phyloP scores from a whole-genome alignment of 2,888 invertebrate species.

The Lasioglossum figueresi region DNA sequence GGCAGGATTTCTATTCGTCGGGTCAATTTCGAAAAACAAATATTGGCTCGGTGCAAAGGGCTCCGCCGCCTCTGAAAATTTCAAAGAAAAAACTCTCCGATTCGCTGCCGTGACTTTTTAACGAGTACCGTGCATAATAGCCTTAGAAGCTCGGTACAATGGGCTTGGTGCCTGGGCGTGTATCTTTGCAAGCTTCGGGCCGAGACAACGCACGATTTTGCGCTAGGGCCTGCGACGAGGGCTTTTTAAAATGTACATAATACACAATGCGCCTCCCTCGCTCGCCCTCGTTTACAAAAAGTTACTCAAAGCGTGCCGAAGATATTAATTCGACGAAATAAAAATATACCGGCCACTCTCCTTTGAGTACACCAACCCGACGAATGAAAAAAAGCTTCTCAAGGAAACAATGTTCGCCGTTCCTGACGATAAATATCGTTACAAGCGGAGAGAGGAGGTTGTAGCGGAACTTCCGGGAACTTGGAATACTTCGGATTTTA shows the following conservation, averaged over 20 bases:
- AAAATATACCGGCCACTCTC: background rate
- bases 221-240: background rate
- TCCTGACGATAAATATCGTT: background rate
- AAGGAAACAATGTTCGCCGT: background rate
- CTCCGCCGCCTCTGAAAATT: background rate
- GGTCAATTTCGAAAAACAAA: conserved; percentile 8
- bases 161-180: background rate
- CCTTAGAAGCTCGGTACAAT: background rate
- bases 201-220: conserved; percentile 4
- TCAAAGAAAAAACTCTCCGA: conserved; percentile 6
- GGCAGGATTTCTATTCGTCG: background rate
- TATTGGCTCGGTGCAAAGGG: background rate
- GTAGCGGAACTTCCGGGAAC: background rate
- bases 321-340: background rate
- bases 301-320: background rate
- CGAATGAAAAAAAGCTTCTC: background rate
- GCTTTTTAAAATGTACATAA: conserved; percentile 8
- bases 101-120: conserved; percentile 16
- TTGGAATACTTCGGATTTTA: background rate
- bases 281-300: background rate
- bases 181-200: background rate
- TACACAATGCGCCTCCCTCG: background rate
- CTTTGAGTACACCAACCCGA: background rate
- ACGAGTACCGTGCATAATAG: conserved; percentile 16
- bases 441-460: background rate